A percentile compares a stretch with the other conserved stretches of the same genome.
Evolutionary conservation across 2,797 vertebrate species (phyloP).

Genomic region (Prionace glauca): DNA sequence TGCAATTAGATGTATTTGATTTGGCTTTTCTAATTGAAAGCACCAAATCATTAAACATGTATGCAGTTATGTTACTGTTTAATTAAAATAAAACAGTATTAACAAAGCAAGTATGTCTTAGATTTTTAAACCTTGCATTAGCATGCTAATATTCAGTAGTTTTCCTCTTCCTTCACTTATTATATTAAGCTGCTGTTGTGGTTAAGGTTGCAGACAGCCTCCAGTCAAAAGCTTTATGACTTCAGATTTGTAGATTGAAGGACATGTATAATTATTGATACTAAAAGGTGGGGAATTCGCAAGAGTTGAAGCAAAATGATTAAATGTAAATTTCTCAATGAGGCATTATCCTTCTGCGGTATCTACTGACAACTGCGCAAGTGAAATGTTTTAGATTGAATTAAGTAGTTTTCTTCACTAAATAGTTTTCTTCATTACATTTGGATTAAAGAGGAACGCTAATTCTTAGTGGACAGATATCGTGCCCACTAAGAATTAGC

Average conservation of each 20-base stretch:
- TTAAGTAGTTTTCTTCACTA: not conserved
- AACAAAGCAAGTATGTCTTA: not conserved
- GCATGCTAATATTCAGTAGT: not conserved
- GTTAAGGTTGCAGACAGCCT: not conserved
- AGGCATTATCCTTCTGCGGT: not conserved
- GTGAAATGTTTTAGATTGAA: not conserved
- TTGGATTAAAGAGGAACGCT: not conserved
- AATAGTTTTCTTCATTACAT: not conserved
- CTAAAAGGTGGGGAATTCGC: not conserved
- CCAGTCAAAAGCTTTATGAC: not conserved
- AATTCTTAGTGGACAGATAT: not conserved
- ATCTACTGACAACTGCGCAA: not conserved
- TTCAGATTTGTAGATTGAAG: not conserved
- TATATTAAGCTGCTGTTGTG: not conserved
- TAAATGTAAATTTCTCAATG: not conserved
- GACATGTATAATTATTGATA: not conserved
- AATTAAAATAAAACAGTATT: not conserved
- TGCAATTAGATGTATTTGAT: constrained; percentile 13
- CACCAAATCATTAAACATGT: not conserved
- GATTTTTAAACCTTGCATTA: not conserved
- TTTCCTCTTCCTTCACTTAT: not conserved
- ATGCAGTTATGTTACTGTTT: not conserved
- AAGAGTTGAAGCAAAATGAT: not conserved
- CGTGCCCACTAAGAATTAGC: no score
- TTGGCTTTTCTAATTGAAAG: not conserved